These are phyloP conservation scores for Argentina silus DNA, from an alignment of 2,797 vertebrate genomes.

Conservation along the genomic window DNA sequence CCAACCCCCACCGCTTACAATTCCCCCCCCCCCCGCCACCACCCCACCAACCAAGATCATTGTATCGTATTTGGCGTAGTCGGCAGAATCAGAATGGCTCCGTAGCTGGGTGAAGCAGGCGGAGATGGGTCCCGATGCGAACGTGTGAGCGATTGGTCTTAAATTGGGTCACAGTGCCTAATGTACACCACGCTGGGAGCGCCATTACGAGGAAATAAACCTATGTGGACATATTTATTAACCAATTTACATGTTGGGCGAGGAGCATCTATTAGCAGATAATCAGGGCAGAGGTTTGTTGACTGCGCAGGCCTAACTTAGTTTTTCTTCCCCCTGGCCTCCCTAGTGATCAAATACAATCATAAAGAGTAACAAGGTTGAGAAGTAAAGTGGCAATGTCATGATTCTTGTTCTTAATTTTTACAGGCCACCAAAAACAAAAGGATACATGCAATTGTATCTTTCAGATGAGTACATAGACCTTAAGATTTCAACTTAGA, in stretches of 20 bases:
- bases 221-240: slow-evolving; percentile 69
- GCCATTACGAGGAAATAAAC: slow-evolving; percentile 68
- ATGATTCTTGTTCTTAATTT: background rate
- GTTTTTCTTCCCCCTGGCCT: background rate
- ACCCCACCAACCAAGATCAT: slow-evolving; percentile 19
- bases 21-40: background rate
- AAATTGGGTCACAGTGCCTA: slow-evolving; percentile 71
- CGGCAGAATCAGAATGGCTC: slow-evolving; percentile 25
- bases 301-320: slow-evolving; percentile 2
- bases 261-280: slow-evolving; percentile 63
- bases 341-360: background rate
- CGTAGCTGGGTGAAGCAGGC: slow-evolving; percentile 16
- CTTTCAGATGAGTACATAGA: background rate
- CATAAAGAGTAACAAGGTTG: background rate
- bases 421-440: background rate
- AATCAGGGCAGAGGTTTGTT: slow-evolving; percentile 54
- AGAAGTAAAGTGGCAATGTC: background rate
- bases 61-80: slow-evolving; percentile 16
- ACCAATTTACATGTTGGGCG: slow-evolving; percentile 60
- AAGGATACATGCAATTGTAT: background rate
- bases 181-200: slow-evolving; percentile 67
- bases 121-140: slow-evolving; percentile 35
- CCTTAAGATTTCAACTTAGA: background rate
- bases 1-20: background rate
- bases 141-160: slow-evolving; percentile 53